Percentiles rank a stretch among this genome's conserved stretches.
Evolutionary conservation across 2,888 invertebrate species (phyloP).

Genomic region (Malachius bipustulatus): DNA sequence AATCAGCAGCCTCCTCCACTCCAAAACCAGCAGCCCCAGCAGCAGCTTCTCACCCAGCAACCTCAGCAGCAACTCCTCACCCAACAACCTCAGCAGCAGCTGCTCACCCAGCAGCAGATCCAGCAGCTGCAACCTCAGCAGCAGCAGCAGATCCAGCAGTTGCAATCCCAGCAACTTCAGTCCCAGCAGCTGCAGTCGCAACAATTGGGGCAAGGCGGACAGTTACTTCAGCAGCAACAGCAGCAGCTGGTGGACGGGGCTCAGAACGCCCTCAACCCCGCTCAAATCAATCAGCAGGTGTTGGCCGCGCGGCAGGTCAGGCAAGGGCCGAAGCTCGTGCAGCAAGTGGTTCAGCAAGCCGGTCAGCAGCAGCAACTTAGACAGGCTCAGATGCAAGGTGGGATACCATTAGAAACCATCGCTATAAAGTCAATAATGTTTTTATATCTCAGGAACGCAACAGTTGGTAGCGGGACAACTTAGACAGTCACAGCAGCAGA

Average conservation of each 20-base stretch:
- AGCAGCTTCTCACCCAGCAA: slow-evolving; percentile 19
- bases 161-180: slow-evolving; percentile 35
- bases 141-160: slow-evolving; percentile 35
- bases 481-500: too few relatives aligned
- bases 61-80: slow-evolving; percentile 22
- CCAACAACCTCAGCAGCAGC: slow-evolving; percentile 19
- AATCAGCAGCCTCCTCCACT: too few relatives aligned
- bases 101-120: slow-evolving; percentile 23
- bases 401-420: too few relatives aligned
- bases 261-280: slow-evolving; percentile 6
- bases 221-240: slow-evolving; percentile 21
- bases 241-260: background rate
- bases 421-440: slow-evolving; percentile 1
- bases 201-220: slow-evolving; percentile 39
- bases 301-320: slow-evolving; percentile 35
- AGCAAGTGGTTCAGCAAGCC: slow-evolving; percentile 2
- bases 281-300: slow-evolving; percentile 20
- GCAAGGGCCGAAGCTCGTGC: slow-evolving; percentile 20
- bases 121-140: slow-evolving; percentile 26
- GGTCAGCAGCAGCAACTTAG: slow-evolving; percentile 12
- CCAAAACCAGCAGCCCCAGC: slow-evolving; percentile 14
- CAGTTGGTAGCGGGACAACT: background rate
- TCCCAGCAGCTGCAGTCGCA: slow-evolving; percentile 42
- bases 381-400: slow-evolving; percentile 4
- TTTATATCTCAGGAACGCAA: background rate